A percentile compares a stretch with the other conserved stretches of the same genome.
Evolutionary conservation across 2,888 invertebrate genomes (phyloP).

Genomic region (Gandaritis pyraliata): DNA sequence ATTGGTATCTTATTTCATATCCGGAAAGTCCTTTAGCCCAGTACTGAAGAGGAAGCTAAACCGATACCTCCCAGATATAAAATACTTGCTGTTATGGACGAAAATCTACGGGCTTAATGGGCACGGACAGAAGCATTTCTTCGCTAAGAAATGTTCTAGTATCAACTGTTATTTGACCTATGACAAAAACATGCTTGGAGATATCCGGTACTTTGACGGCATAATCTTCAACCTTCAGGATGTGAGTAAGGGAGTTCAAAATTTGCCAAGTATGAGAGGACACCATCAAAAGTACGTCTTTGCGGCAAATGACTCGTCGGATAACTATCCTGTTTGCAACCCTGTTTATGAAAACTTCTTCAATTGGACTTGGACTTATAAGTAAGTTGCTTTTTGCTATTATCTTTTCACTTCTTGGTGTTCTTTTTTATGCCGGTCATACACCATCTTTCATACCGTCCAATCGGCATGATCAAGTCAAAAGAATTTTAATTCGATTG

Average conservation of each 20-base stretch:
- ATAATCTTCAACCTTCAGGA: conserved; percentile 66
- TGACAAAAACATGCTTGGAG: conserved; percentile 58
- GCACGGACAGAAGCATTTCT: conserved; percentile 58
- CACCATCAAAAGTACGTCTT: conserved; percentile 69
- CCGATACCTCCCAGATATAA: conserved; percentile 61
- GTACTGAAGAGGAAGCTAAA: conserved; percentile 46
- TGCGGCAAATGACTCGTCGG: conserved; percentile 67
- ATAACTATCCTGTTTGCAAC: conserved; percentile 67
- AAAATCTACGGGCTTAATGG: conserved; percentile 49
- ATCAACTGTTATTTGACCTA: conserved; percentile 68
- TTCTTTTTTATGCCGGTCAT: no score
- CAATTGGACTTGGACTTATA: conserved; percentile 79
- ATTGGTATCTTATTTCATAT: conserved; percentile 42
- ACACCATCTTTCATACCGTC: no score
- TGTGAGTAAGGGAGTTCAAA: conserved; percentile 43
- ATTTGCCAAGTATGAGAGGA: conserved; percentile 54
- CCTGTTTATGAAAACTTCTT: conserved; percentile 64
- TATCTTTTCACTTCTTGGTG: no score
- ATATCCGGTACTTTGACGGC: conserved; percentile 66
- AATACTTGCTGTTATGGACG: conserved; percentile 68
- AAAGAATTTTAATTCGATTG: no score
- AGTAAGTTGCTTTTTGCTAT: conserved; percentile 46
- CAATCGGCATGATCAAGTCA: no score
- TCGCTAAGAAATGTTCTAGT: conserved; percentile 51
- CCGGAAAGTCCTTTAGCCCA: conserved; percentile 38